A percentile compares a stretch with the other conserved stretches of the same genome.
These are phyloP conservation scores for Dione juno DNA, from an alignment of 2,888 invertebrate species.

Conservation along the genomic window DNA sequence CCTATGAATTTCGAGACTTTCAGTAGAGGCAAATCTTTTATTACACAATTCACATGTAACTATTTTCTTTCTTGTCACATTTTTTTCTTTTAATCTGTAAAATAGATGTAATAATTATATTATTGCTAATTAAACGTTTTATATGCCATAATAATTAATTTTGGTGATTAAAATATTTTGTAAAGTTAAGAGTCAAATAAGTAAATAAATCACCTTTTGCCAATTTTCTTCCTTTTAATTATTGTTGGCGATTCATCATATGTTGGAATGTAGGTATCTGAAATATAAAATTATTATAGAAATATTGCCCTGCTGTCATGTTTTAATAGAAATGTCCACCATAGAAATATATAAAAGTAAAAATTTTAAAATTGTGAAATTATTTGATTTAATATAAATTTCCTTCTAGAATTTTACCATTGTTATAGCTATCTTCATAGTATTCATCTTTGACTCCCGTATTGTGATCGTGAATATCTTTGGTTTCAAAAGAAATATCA, in stretches of 20 bases:
- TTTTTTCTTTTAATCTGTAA: slow-evolving; percentile 35
- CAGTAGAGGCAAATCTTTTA: slow-evolving; percentile 62
- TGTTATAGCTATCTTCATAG: slow-evolving; percentile 9
- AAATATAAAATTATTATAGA: slow-evolving; percentile 11
- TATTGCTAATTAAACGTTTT: no score
- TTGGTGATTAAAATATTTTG: background rate
- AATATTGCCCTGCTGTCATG: no score
- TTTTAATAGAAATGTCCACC: no score
- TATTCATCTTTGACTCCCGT: slow-evolving; percentile 28
- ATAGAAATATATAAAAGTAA: no score
- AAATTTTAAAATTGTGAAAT: background rate
- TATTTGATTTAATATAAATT: background rate
- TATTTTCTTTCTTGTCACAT: slow-evolving; percentile 47
- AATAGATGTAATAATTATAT: background rate
- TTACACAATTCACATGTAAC: slow-evolving; percentile 66
- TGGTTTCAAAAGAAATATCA: background rate
- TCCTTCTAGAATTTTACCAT: slow-evolving; percentile 20
- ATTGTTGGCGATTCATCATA: slow-evolving; percentile 11
- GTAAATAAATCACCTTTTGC: slow-evolving; percentile 24
- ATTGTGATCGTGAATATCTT: background rate
- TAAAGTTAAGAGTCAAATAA: background rate
- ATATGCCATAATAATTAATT: background rate
- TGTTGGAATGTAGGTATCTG: slow-evolving; percentile 25
- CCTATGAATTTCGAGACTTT: slow-evolving; percentile 70
- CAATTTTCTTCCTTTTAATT: slow-evolving; percentile 21